A percentile compares a stretch with the other conserved stretches of the same genome.
Conservation (phyloP, 2,797 vertebrate species). For the Craterocephalus amniculus region DNA sequence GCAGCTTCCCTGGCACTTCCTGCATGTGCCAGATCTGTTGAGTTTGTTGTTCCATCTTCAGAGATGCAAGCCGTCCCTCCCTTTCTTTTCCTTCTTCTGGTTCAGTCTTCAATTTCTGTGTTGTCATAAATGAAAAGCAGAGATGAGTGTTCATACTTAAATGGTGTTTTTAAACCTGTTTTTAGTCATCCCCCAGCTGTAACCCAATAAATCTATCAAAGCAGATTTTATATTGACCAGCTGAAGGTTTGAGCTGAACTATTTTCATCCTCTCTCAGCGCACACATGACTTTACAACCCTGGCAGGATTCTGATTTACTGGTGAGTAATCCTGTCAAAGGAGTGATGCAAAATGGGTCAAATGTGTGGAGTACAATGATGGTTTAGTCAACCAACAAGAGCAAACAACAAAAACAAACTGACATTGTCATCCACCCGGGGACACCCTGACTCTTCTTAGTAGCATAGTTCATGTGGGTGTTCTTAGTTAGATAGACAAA, state of each 20-base stretch:
- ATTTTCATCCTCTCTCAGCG: not conserved
- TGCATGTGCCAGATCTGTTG: conserved; percentile 83
- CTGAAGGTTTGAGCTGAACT: conserved; percentile 18
- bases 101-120: conserved; percentile 22
- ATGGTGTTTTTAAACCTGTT: not conserved
- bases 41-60: conserved; percentile 76
- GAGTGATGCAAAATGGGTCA: conserved; percentile 16
- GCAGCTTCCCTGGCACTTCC: conserved; percentile 52
- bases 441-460: not conserved
- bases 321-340: conserved; percentile 28
- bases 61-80: not conserved
- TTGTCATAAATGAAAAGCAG: conserved; percentile 26
- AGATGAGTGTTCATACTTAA: conserved; percentile 36
- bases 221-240: not conserved
- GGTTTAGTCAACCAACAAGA: not conserved
- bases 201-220: conserved; percentile 17
- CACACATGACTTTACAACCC: not conserved
- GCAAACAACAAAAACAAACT: conserved; percentile 8
- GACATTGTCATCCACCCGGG: not conserved
- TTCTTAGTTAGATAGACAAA: not conserved
- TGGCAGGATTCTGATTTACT: conserved; percentile 30
- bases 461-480: not conserved
- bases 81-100: not conserved
- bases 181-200: not conserved
- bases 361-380: not conserved